Conservation (phyloP, 2,113 vertebrate species). For the Dinomys branickii region DNA sequence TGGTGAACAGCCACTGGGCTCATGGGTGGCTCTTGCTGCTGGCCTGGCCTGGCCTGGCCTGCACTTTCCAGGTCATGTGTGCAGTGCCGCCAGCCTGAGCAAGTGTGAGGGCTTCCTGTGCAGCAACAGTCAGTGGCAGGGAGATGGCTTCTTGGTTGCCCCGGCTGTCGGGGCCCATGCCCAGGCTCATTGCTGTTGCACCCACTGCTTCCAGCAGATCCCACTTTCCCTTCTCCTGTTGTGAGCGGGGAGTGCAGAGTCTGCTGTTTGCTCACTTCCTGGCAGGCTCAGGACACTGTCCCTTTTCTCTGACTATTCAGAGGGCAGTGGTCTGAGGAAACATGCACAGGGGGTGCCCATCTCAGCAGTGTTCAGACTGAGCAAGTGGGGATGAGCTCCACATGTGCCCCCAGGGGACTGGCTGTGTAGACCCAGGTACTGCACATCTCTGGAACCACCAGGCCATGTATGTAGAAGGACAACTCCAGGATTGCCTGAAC, state of each 20-base stretch:
- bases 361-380: neutral
- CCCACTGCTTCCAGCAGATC: neutral
- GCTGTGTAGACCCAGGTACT: neutral
- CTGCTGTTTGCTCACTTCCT: neutral
- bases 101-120: neutral
- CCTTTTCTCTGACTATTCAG: neutral
- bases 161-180: neutral
- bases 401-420: too few species aligned
- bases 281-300: neutral
- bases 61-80: neutral
- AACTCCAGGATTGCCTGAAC: rapidly evolving
- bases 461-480: neutral
- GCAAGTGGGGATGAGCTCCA: neutral
- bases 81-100: neutral
- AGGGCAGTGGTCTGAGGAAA: neutral
- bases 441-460: rapidly evolving
- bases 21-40: neutral
- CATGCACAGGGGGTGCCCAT: rapidly evolving
- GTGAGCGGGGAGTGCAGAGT: neutral
- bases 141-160: neutral
- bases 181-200: neutral
- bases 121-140: neutral
- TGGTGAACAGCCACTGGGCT: neutral
- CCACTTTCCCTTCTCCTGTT: too few species aligned
- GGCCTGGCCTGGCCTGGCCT: neutral